Evolutionary conservation across 2,888 invertebrate genomes (phyloP).

Genomic region (Orthonevra nobilis): DNA sequence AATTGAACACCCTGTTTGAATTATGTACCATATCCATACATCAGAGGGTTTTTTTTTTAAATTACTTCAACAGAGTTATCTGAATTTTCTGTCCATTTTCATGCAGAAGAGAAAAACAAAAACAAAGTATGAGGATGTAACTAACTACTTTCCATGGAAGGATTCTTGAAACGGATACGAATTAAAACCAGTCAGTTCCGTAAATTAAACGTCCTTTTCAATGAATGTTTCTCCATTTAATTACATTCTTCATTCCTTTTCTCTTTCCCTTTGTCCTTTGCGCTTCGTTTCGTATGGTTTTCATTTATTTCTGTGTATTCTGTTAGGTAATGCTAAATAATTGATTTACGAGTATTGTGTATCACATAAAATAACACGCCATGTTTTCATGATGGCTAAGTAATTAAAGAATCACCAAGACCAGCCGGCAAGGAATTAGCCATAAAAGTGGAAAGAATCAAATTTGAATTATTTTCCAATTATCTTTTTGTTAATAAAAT

Average conservation of each 20-base stretch:
- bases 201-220: constrained; percentile 62
- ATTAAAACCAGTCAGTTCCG: constrained; percentile 51
- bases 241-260: constrained; percentile 54
- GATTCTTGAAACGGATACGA: constrained; percentile 17
- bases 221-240: constrained; percentile 57
- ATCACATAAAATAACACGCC: constrained; percentile 17
- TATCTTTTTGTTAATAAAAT: constrained; percentile 17
- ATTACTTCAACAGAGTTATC: no score
- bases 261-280: constrained; percentile 36
- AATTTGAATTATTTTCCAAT: constrained; percentile 35
- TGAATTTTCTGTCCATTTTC: no score
- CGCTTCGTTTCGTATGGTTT: constrained; percentile 21
- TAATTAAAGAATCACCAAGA: constrained; percentile 22
- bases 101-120: no score
- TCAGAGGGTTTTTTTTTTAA: no score
- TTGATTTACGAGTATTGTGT: constrained; percentile 47
- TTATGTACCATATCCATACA: no score
- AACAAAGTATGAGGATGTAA: no score
- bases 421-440: background rate
- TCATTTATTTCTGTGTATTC: background rate
- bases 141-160: constrained; percentile 35
- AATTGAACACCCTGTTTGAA: no score
- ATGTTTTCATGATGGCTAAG: constrained; percentile 3
- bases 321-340: constrained; percentile 40
- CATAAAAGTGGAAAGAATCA: background rate